Base-by-base conservation (phyloP, 2,797 vertebrate species). In the Champsocephalus gunnari region DNA sequence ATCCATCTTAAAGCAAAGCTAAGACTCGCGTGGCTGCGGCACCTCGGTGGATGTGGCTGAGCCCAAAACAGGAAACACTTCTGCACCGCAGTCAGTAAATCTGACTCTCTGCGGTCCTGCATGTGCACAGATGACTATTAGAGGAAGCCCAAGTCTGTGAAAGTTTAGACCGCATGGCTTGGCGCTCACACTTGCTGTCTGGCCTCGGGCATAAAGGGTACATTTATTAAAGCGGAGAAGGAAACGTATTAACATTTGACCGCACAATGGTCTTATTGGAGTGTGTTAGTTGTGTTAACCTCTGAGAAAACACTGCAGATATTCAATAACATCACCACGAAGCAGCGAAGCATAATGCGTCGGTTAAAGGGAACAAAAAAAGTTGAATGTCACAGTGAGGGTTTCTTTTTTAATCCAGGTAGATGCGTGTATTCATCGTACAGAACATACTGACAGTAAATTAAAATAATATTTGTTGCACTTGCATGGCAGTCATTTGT, bases 51-150 rank as follows among this genome's bases (percentile, higher is more conserved):
- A 94, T 93, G 92, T 94, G 92, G 91, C 88, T 84, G 71, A 88
- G 78, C 80, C 89, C 92, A 87, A 89, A 94, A 92, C 93, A 91
- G 93, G 93, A 95, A 94, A 93, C 89, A 80, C 88, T 91, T 88
- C 74, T 82, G 81, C 86, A 84, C 93, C 88, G 73, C 91, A 91
- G 88, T 91, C 82, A 55, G 88, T 94, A 93, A 93, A 89, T 87
- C 84, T 87, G 91, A 90, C 87, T 91, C 83, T 86, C 77, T 92
- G 93, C 84, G 93, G 94, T 92, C 73, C 84, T 71, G 85, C 77
- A 79, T 83, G 80, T 81, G 84, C 85, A 88, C 87, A 77, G 80
- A 90, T 86, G 85, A 91, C 87, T 90, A 89, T 91, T 93, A 89
- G 81, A 92, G 89, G 88, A 92, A 93, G 86, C 78, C 87, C 82